Evolutionary conservation across 2,113 vertebrate species (phyloP), one percentile per base, ranked within the genome.

Genomic region (Protobothrops flavoviridis): DNA sequence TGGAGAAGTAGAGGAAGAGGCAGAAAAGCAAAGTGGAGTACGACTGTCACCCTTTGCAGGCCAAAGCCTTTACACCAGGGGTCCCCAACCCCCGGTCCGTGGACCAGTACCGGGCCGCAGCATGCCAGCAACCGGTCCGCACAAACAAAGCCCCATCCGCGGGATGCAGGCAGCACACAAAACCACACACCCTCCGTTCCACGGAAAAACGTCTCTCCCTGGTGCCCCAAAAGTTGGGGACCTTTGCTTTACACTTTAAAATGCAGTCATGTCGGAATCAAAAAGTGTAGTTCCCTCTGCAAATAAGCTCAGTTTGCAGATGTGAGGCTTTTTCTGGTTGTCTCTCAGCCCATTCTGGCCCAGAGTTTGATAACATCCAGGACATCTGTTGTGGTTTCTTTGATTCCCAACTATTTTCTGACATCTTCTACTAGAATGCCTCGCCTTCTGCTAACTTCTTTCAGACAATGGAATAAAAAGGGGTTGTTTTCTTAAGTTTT

Each of bases 401-500:
- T 21, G 90, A 85, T 89, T 57, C 52, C 13, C 81, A 93, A 0
- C 33, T 3, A 8, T 15, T 0, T 33, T 94, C 88, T 5, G 10
- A 43, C 86, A 17, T 39, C 3, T 93, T 92, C 91, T 43, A 64
- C 86, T 91, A 1, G n/a, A 92, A 87, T 33, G 91, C 93, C 87
- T 90, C 92, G 93, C 91, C 92, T 87, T 57, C n/a, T 15, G 0
- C 90, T 93, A 56, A 57, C 81, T 45, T 88, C 92, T 95, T 45
- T 91, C 90, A 87, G 57, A 33, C 69, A 64, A 57, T 92, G 74
- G 94, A 94, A 91, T 43, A 50, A 90, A 94, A 92, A 97, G 90
- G 90, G 93, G 89, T 56, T 94, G 95, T 94, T 97, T 96, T 95
- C 95, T 97, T 92, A 94, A 93, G 87, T 92, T 94, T 92, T 90